Conservation (phyloP, 2,888 invertebrate species). For the Limnephilus rhombicus region DNA sequence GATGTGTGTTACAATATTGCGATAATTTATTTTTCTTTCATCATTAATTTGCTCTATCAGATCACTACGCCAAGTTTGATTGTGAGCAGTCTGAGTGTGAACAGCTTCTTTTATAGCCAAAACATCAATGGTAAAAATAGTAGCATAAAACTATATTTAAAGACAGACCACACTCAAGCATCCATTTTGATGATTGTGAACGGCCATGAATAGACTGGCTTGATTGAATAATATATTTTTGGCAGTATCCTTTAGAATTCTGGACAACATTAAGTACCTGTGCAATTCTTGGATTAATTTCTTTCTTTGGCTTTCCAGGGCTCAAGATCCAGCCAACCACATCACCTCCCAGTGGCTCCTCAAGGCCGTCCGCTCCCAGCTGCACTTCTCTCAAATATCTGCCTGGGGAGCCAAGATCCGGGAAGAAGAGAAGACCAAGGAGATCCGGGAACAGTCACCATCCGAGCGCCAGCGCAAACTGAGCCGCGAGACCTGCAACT, state of each 20-base stretch:
- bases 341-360: constrained; percentile 86
- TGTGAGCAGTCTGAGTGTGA: background rate
- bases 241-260: background rate
- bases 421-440: constrained; percentile 46
- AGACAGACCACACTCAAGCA: background rate
- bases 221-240: background rate
- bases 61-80: background rate
- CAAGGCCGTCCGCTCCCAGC: constrained; percentile 95
- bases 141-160: background rate
- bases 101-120: background rate
- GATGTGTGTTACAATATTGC: background rate
- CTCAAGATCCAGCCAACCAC: constrained; percentile 73
- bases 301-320: constrained; percentile 70
- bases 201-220: background rate
- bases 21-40: background rate
- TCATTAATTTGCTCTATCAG: background rate
- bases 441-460: constrained; percentile 63
- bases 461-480: constrained; percentile 72
- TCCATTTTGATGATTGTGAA: background rate
- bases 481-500: constrained; percentile 76
- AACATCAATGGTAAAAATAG: background rate
- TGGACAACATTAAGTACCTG: background rate
- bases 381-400: constrained; percentile 97
- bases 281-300: background rate
- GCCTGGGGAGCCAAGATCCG: constrained; percentile 87